Base-by-base conservation (phyloP, 2,888 invertebrate species). In the Mesopsocus fuscifrons region DNA sequence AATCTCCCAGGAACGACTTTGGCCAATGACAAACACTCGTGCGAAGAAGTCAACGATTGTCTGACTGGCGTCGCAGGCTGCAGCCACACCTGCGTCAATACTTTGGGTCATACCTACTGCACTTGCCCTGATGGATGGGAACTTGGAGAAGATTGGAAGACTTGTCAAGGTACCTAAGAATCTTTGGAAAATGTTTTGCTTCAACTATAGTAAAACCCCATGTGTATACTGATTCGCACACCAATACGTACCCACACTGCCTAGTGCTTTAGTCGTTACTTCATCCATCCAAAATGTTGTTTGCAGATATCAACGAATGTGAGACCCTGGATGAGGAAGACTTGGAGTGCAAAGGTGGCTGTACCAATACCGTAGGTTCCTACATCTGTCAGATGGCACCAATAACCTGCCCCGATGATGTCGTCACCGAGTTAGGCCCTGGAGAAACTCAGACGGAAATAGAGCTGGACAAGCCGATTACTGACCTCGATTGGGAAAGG, bases 281-380 rank as follows among this genome's bases (percentile, higher is more conserved):
- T n/a, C n/a, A n/a, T n/a, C n/a, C n/a, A n/a, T n/a, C n/a, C n/a
- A n/a, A 9, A n/a, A 34, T 15, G n/a, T 16, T 48, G 38, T 40
- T 52, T 54, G 8, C 53, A 70, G 72, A 71, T 53, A 59, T 69
- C 44, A 63, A 72, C 54, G 71, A 72, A 53, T 72, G 72, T 54
- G 48, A 54, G 5, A 62, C 2, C 16, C 18, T 61, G 2, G 62
- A 62, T 47, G 55, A 55, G 11, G 52, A 53, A 3, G 66, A 67
- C 35, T 64, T 34, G 9, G 16, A 17, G 9, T 69, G 69, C 46
- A 63, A 67, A 3, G 61, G 66, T 46, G 54, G 59, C 20, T 80
- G 79, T 54, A 61, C 69, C 34, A 76, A 77, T 53, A 65, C 66
- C 1, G 55, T 61, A 8, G 77, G 77, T 13, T 68, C 69, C 16